These are phyloP conservation scores for Cyphomyrus plagiostoma DNA, from an alignment of 2,113 vertebrate species.

Conservation along the genomic window DNA sequence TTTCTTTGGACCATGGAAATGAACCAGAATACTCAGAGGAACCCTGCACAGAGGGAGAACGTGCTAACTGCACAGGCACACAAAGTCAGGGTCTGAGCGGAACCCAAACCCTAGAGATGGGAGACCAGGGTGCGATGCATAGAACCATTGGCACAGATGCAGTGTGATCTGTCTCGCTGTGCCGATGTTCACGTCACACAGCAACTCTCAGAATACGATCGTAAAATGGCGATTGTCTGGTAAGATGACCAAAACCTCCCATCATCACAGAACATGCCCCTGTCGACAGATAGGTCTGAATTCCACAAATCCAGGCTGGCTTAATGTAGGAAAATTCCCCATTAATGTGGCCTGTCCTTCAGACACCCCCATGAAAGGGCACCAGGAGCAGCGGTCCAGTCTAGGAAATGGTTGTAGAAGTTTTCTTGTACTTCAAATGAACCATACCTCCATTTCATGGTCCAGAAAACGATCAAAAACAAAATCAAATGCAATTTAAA, in stretches of 20 bases:
- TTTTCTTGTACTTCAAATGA: background rate
- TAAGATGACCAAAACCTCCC: background rate
- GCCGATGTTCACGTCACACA: background rate
- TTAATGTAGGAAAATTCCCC: background rate
- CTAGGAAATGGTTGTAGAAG: background rate
- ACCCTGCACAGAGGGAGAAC: background rate
- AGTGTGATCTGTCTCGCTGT: background rate
- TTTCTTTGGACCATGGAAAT: background rate
- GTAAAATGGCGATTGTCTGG: background rate
- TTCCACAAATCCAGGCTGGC: background rate
- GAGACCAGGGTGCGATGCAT: background rate
- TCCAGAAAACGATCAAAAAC: background rate
- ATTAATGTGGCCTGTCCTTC: background rate
- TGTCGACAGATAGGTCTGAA: background rate
- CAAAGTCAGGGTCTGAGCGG: background rate
- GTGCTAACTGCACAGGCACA: background rate
- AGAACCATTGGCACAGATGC: background rate
- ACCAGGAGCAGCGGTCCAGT: background rate
- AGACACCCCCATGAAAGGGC: background rate
- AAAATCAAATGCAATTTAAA: background rate
- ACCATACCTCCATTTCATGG: background rate
- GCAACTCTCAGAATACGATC: background rate
- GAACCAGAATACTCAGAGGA: background rate
- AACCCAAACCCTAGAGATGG: background rate
- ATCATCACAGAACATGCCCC: background rate